Base-by-base conservation (phyloP, 2,888 invertebrate genomes). In the Trachelus tabidus region DNA sequence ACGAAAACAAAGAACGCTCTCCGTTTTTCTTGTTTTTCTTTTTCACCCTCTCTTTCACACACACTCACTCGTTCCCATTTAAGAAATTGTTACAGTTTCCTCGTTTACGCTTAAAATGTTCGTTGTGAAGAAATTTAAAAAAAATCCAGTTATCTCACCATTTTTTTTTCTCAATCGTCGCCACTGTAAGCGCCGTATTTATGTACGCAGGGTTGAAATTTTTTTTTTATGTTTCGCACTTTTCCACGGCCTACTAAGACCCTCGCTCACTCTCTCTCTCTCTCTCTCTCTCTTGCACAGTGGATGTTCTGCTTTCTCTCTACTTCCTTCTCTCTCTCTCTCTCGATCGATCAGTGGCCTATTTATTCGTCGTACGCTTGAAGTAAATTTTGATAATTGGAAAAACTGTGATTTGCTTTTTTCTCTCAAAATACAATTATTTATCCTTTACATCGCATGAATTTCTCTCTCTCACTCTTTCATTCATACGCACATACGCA, bases 301-400 rank as follows among this genome's bases (percentile, higher is more conserved):
- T 1, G 23, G 71, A 69, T 77, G 76, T n/a, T 81, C 75, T 69
- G 74, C 79, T 81, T 76, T 80, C 77, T 33, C 75, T 76, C 75
- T 31, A 71, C 76, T 78, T 77, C 73, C 73, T 82, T 77, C 56
- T 69, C 69, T 75, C 80, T 76, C 81, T 76, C 77, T 79, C 83
- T 81, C 80, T 71, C 80, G 76, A 75, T 82, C 83, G 75, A 77
- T 80, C 73, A 2, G 2, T 77, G 82, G 76, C 81, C 79, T 73
- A 81, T 79, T 33, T 31, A 31, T 11, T 33, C 11, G 9, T 71
- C 31, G 79, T 81, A 84, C 82, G 84, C 81, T 83, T 79, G 83
- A 85, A 80, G 81, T 82, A 84, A 83, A 81, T 82, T 82, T 73
- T 80, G 84, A 83, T 83, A 82, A 83, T 81, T 71, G 80, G 81